A percentile compares a stretch with the other conserved stretches of the same genome.
Evolutionary conservation across 2,888 invertebrate genomes (phyloP).

Genomic region (Nephrocerus scutellatus): DNA sequence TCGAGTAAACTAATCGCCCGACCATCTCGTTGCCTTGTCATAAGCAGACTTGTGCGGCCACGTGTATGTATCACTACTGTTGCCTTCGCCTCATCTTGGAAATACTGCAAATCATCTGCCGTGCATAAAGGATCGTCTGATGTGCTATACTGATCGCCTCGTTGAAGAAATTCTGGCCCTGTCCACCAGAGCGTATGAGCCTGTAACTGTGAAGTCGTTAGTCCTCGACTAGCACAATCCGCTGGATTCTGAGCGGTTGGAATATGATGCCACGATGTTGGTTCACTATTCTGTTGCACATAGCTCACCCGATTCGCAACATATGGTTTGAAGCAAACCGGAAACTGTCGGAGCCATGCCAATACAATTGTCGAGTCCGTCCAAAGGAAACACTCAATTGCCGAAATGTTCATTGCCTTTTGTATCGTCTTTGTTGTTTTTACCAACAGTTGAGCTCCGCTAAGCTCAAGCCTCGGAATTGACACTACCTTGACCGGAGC

Average conservation of each 20-base stretch:
- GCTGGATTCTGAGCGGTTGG: constrained; percentile 7
- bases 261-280: constrained; percentile 7
- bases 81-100: constrained; percentile 3
- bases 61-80: constrained; percentile 7
- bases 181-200: constrained; percentile 10
- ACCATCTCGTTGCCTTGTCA: constrained; percentile 6
- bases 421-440: not conserved
- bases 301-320: constrained; percentile 10
- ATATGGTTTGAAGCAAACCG: constrained; percentile 5
- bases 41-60: not conserved
- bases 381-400: not conserved
- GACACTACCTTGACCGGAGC: not conserved
- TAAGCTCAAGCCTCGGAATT: not conserved
- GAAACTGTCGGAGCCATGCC: constrained; percentile 6
- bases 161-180: constrained; percentile 6
- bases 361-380: constrained; percentile 2
- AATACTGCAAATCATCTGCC: constrained; percentile 1
- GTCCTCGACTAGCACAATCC: constrained; percentile 10
- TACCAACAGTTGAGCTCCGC: not conserved
- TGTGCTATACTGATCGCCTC: not conserved
- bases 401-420: not conserved
- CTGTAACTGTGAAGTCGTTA: constrained; percentile 8
- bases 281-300: constrained; percentile 3
- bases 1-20: not conserved
- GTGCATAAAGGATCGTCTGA: constrained; percentile 2